Conservation (phyloP, 2,797 vertebrate genomes). For the Spinus olivaceus region DNA sequence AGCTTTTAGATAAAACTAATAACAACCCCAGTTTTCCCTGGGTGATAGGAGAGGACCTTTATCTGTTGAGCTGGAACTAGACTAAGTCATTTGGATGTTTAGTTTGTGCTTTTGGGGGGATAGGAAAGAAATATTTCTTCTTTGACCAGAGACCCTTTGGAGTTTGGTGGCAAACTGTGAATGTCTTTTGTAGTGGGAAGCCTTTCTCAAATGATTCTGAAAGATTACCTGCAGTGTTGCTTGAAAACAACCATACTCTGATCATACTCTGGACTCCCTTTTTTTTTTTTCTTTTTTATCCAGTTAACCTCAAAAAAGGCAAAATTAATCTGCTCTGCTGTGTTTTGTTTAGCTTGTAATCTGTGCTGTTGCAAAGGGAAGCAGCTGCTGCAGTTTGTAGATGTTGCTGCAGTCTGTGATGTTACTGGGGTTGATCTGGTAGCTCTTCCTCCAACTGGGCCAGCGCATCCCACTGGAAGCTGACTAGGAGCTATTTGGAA, state of each 20-base stretch:
- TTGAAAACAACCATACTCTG: neutral
- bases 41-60: neutral
- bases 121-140: neutral
- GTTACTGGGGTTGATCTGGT: neutral
- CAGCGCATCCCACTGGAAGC: accelerated
- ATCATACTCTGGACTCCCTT: neutral
- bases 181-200: neutral
- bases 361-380: neutral
- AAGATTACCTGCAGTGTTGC: neutral
- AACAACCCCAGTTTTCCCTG: neutral
- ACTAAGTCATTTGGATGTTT: neutral
- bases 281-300: neutral
- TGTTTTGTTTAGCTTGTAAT: neutral
- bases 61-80: neutral
- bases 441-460: neutral
- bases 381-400: neutral
- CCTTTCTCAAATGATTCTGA: neutral
- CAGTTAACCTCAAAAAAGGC: neutral
- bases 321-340: neutral
- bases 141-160: neutral
- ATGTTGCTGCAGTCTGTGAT: neutral
- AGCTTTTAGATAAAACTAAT: neutral
- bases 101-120: neutral
- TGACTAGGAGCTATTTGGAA: neutral
- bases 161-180: neutral